Evolutionary conservation across 64 coral and sea anemone genomes (phyloP).

Genomic region (Montipora capricornis): DNA sequence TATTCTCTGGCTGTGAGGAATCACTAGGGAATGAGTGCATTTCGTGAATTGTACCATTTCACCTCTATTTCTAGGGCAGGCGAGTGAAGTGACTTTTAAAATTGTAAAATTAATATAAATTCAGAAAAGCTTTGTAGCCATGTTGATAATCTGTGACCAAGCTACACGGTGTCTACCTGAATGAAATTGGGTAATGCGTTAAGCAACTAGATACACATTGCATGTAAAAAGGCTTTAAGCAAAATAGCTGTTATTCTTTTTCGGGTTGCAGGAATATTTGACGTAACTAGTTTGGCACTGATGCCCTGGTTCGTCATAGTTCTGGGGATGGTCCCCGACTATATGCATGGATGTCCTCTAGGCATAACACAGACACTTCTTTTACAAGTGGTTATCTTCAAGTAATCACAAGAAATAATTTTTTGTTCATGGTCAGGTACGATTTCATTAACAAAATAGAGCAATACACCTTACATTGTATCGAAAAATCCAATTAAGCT

Average conservation of each 20-base stretch:
- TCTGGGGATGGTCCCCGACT: constrained; percentile 74
- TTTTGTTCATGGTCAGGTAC: constrained; percentile 70
- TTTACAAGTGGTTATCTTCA: constrained; percentile 64
- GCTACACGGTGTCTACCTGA: too few relatives aligned
- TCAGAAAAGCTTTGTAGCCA: too few relatives aligned
- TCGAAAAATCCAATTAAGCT: too few relatives aligned
- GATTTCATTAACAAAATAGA: not conserved
- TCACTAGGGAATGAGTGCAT: too few relatives aligned
- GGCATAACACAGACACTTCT: constrained; percentile 63
- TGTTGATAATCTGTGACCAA: too few relatives aligned
- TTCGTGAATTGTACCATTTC: too few relatives aligned
- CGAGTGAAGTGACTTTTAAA: too few relatives aligned
- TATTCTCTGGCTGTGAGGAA: too few relatives aligned
- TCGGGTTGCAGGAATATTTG: constrained; percentile 42
- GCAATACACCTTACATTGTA: too few relatives aligned
- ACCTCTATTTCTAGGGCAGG: too few relatives aligned
- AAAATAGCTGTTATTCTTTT: not conserved
- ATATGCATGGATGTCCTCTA: constrained; percentile 76
- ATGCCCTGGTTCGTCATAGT: constrained; percentile 87
- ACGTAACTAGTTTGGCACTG: constrained; percentile 64
- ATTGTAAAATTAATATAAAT: too few relatives aligned
- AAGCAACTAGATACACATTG: not conserved
- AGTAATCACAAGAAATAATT: constrained; percentile 48
- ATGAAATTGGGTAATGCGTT: too few relatives aligned
- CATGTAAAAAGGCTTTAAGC: not conserved